phyloP scores from a whole-genome alignment of 1,140 invertebrate species.

The Zophobas morio region DNA sequence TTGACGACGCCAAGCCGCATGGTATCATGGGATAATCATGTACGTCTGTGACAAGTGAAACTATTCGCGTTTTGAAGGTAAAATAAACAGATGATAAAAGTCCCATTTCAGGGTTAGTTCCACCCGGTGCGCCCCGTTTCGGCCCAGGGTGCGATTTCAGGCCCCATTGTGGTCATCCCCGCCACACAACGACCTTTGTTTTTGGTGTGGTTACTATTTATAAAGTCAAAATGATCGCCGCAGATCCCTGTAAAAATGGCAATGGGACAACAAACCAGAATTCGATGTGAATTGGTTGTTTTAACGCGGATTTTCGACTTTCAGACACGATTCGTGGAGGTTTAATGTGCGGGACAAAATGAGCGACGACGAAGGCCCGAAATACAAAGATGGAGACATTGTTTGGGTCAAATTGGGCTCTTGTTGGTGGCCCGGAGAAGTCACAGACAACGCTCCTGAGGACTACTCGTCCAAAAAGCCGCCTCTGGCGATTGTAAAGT shows the following conservation, averaged over 20 bases:
- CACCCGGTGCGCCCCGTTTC: not conserved
- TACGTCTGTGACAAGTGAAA: constrained; percentile 66
- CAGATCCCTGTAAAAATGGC: constrained; percentile 44
- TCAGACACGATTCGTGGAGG: not conserved
- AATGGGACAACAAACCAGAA: constrained; percentile 13
- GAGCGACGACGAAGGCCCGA: constrained; percentile 75
- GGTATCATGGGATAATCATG: constrained; percentile 65
- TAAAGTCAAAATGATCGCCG: constrained; percentile 25
- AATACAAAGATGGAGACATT: constrained; percentile 80
- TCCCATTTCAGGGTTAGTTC: not conserved
- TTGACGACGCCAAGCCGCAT: constrained; percentile 63
- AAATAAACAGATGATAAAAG: constrained; percentile 55
- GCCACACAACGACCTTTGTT: not conserved
- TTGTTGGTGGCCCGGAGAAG: constrained; percentile 86
- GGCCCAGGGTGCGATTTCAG: not conserved
- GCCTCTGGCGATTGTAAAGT: constrained; percentile 84
- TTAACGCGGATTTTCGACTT: constrained; percentile 20
- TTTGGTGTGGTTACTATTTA: constrained; percentile 28
- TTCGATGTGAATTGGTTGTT: constrained; percentile 17
- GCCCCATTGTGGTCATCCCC: not conserved
- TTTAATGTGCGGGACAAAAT: constrained; percentile 65
- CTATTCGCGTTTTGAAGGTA: constrained; percentile 59
- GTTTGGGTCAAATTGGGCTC: constrained; percentile 87
- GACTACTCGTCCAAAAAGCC: constrained; percentile 75
- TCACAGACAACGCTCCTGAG: constrained; percentile 74